Base-by-base conservation (phyloP, 2,113 vertebrate species). In the Falcunculus frontatus region DNA sequence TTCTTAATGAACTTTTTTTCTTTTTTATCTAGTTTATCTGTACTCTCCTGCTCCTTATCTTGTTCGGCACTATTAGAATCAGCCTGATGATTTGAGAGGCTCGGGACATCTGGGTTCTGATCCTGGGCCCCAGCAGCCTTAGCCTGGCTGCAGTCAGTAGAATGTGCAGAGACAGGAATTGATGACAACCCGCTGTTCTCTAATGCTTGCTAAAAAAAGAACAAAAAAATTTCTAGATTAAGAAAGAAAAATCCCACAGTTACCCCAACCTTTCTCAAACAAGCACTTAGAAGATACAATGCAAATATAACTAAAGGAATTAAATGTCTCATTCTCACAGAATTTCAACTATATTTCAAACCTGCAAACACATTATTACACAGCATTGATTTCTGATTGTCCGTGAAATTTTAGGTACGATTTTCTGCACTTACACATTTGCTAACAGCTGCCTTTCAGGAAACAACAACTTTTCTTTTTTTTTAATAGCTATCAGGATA, bases 171-270 rank as follows among this genome's bases (percentile, higher is more conserved):
- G 96, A 98, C 98, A 11, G 99, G 99, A 96, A 99, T 98, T 72
- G 98, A 98, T 76, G 99, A 99, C 91, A 99, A 98, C 18, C 99
- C 99, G 37, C 99, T 99, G 98, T 99, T 99, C 98, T 99, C 99
- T 97, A 99, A 97, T 84, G 99, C 99, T 99, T 99, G 99, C 99
- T 99, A 97, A 95, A 89, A 97, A 72, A 70, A 49, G 22, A 69
- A 49, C 4, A 84, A 96, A 95, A 97, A 93, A 87, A 69, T 79
- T 91, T 97, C 64, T 29, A 89, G 90, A 84, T 97, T 90, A 97
- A 95, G 67, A 87, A 87, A 87, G 22, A 83, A 86, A 60, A 17
- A 52, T 81, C 88, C 33, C 33, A 77, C 27, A 87, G 42, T 50
- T 74, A 30, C 69, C 62, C 56, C 65, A 74, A 14, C 44, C 94